Conservation (phyloP, 2,888 invertebrate genomes). For the Escarpia spicata region DNA sequence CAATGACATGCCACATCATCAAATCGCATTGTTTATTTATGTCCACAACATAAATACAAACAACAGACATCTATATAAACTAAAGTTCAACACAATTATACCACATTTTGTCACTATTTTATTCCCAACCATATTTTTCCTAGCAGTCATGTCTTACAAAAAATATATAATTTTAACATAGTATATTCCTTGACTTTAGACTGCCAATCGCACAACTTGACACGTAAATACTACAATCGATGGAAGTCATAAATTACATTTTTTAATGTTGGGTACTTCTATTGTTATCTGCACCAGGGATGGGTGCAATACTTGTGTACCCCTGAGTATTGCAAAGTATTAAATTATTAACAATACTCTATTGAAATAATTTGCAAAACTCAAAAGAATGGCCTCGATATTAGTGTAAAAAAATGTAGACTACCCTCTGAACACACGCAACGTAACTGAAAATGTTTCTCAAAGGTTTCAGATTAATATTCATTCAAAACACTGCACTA, state of each 20-base stretch:
- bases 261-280: background rate
- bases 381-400: background rate
- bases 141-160: background rate
- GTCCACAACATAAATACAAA: constrained; percentile 9
- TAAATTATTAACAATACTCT: background rate
- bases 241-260: background rate
- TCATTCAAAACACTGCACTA: too few relatives aligned
- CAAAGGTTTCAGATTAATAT: too few relatives aligned
- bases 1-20: constrained; percentile 3
- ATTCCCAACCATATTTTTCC: background rate
- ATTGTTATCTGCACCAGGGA: background rate
- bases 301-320: background rate
- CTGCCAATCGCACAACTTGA: background rate
- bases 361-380: background rate
- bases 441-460: background rate
- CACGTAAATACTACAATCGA: background rate
- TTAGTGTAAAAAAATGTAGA: background rate
- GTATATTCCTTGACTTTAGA: background rate
- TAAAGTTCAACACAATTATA: background rate
- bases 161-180: background rate
- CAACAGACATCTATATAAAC: background rate
- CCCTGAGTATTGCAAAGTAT: background rate
- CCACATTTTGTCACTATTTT: background rate
- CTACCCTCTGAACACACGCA: background rate
- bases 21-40: constrained; percentile 1